Percentiles rank a stretch among this genome's conserved stretches.
phyloP scores from a whole-genome alignment of 1,140 invertebrate genomes.

The Achatina immaculata region DNA sequence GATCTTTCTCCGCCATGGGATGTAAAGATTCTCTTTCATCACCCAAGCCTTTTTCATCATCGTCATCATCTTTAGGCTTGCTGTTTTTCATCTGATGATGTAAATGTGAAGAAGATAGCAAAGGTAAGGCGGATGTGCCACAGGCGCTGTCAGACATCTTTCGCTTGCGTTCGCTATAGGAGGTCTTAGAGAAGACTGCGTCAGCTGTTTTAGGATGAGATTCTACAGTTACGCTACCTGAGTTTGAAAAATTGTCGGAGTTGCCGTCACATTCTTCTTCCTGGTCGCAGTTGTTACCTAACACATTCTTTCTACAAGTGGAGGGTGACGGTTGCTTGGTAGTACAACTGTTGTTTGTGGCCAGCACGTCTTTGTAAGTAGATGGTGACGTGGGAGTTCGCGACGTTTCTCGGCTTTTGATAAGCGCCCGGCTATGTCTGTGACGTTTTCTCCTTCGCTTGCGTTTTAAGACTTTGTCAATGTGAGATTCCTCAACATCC shows the following conservation, averaged over 20 bases:
- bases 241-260: no score
- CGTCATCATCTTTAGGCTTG: not conserved
- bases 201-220: not conserved
- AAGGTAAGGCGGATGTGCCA: not conserved
- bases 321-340: not conserved
- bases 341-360: not conserved
- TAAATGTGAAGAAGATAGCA: not conserved
- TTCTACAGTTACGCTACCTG: no score
- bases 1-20: not conserved
- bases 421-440: not conserved
- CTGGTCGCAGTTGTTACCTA: not conserved
- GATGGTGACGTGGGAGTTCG: not conserved
- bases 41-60: not conserved
- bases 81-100: not conserved
- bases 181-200: no score
- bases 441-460: not conserved
- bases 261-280: not conserved
- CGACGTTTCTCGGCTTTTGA: not conserved
- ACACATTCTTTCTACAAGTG: not conserved
- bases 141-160: no score
- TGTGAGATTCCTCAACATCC: conserved; percentile 6
- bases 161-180: no score
- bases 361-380: not conserved
- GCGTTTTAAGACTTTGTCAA: not conserved
- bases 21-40: not conserved